Evolutionary conservation across 1,140 invertebrate genomes (phyloP).

Genomic region (Wiebesia pumilae): DNA sequence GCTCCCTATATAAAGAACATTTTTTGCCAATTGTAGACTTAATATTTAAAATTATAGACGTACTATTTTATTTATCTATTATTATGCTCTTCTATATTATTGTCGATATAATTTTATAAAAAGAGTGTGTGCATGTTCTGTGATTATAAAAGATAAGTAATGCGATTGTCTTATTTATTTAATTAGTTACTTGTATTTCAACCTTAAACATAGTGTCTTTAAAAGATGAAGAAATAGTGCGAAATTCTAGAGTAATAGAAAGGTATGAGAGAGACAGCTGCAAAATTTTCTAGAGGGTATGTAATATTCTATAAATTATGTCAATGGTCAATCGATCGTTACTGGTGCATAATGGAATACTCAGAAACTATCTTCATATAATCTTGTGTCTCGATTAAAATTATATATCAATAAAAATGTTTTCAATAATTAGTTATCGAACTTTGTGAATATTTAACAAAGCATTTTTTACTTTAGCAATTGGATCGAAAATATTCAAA

Average conservation of each 20-base stretch:
- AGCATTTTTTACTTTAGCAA: not conserved
- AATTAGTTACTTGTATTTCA: not conserved
- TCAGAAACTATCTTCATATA: constrained; percentile 31
- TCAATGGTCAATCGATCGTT: constrained; percentile 38
- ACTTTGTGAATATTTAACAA: not conserved
- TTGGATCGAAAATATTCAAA: not conserved
- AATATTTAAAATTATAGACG: too few species aligned
- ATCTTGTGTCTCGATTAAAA: constrained; percentile 28
- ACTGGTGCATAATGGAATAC: not conserved
- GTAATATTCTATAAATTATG: constrained; percentile 41
- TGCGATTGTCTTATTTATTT: not conserved
- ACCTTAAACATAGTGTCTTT: not conserved
- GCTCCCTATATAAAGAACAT: not conserved
- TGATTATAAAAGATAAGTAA: not conserved
- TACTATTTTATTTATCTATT: not conserved
- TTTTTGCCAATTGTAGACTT: not conserved
- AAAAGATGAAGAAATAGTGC: constrained; percentile 6
- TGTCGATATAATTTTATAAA: not conserved
- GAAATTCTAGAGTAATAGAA: not conserved
- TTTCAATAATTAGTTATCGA: not conserved
- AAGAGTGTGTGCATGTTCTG: not conserved
- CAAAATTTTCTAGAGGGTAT: not conserved
- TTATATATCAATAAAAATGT: constrained; percentile 26
- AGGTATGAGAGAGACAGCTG: not conserved
- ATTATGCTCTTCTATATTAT: not conserved